These are phyloP conservation scores for Geophilus truncorum DNA, from an alignment of 2,888 invertebrate species.

Conservation along the genomic window DNA sequence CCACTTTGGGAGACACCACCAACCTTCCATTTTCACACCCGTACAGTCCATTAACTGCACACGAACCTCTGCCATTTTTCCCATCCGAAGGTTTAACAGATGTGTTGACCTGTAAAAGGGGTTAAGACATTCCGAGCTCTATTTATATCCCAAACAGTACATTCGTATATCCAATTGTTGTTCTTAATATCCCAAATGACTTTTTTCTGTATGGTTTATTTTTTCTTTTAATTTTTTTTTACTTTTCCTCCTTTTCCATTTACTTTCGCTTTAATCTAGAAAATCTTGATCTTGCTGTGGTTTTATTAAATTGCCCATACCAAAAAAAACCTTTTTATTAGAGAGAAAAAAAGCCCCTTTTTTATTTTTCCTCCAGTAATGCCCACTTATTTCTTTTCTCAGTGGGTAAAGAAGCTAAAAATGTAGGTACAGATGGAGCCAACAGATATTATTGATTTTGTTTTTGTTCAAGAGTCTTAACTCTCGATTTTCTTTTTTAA, in stretches of 20 bases:
- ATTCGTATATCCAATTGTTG: no score
- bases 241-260: background rate
- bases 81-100: background rate
- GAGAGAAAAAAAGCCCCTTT: background rate
- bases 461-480: background rate
- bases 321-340: background rate
- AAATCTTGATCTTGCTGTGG: background rate
- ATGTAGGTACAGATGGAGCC: conserved; percentile 21
- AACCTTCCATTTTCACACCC: conserved; percentile 15
- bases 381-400: conserved; percentile 10
- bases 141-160: background rate
- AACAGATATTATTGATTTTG: conserved; percentile 5
- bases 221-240: background rate
- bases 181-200: background rate
- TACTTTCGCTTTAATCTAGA: background rate
- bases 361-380: background rate
- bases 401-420: conserved; percentile 20
- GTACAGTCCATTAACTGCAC: conserved; percentile 5
- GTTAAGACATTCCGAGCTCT: conserved; percentile 1
- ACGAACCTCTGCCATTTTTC: conserved; percentile 19
- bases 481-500: background rate
- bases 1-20: conserved; percentile 17
- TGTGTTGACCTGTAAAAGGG: conserved; percentile 5
- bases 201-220: no score
- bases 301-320: conserved; percentile 4